Conservation (phyloP, 2,797 vertebrate species). For the Pseudopleuronectes americanus region DNA sequence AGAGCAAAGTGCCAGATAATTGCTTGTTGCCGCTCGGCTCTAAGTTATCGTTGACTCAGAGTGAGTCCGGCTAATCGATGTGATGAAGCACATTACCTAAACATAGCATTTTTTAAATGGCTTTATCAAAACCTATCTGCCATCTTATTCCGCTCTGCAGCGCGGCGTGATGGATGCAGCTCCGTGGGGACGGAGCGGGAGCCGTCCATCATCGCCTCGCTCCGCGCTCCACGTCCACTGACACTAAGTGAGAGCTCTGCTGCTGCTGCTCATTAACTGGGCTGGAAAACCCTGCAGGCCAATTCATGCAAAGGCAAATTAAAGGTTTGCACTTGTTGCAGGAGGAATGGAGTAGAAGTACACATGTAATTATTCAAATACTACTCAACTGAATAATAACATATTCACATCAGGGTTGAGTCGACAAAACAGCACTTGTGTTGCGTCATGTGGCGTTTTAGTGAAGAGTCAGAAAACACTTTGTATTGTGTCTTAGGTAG, state of each 20-base stretch:
- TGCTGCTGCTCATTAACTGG: conserved; percentile 52
- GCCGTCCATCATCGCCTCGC: conserved; percentile 68
- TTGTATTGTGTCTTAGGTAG: neutral
- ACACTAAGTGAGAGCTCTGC: conserved; percentile 59
- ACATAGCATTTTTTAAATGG: conserved; percentile 65
- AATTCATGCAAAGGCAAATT: neutral
- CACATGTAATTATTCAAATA: too few relatives aligned
- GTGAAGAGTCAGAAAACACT: conserved; percentile 4
- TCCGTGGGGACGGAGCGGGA: conserved; percentile 28
- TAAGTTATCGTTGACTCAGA: conserved; percentile 45
- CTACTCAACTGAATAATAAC: too few relatives aligned
- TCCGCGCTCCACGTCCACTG: conserved; percentile 53
- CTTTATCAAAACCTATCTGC: conserved; percentile 68
- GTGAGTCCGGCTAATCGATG: conserved; percentile 38
- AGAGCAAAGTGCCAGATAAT: conserved; percentile 79
- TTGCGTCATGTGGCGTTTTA: neutral
- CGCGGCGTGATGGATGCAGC: conserved; percentile 68
- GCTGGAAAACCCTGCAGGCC: conserved; percentile 3
- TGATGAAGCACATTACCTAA: conserved; percentile 72
- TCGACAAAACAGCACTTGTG: neutral
- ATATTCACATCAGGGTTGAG: too few relatives aligned
- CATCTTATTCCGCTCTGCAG: conserved; percentile 49
- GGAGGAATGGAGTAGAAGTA: too few relatives aligned
- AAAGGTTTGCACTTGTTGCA: too few relatives aligned
- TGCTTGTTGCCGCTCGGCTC: conserved; percentile 72